Base-by-base conservation (phyloP, 2,888 invertebrate genomes). In the Heliconius erato region DNA sequence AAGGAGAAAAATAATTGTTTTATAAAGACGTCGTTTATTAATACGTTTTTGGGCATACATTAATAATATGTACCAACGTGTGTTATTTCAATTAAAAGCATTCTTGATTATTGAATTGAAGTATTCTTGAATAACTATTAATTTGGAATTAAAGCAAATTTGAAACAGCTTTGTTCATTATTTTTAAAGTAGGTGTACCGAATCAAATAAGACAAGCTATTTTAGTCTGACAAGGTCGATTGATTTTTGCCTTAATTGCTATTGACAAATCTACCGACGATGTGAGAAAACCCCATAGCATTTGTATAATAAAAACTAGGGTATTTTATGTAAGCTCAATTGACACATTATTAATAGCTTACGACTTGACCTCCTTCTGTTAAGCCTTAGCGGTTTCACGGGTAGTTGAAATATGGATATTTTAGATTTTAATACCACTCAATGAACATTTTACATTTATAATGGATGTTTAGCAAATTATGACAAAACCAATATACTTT, bases 301-400 rank as follows among this genome's bases (percentile, higher is more conserved):
- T 35, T 74, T n/a, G 12, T 49, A 32, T 14, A 32, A 32, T 59
- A 74, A 74, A 54, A 32, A 59, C 23, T 59, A 44, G 71, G 44
- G 2, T 44, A 72, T 72, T 72, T 72, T 40, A 72, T 72, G 44
- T 72, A 44, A 44, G 71, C 71, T 72, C 71, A 72, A 72, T 72
- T 72, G 71, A 72, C 44, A 72, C 71, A 72, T 26, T 72, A 72
- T 72, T 44, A 72, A 72, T 44, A 44, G 26, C 44, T 44, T 72
- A 71, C 23, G 44, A 72, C 71, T 72, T 72, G 71, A 72, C 71
- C 26, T 44, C 71, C 16, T 71, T 71, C n/a, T 71, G 71, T 71
- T 71, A 71, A 71, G 1, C 40, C 71, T 40, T 14, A 40, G 71
- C 71, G n/a, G 40, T 71, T 26, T 71, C 40, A 23, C 12, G 71